Evolutionary conservation across 2,113 vertebrate species (phyloP).

Genomic region (Miniopterus natalensis): DNA sequence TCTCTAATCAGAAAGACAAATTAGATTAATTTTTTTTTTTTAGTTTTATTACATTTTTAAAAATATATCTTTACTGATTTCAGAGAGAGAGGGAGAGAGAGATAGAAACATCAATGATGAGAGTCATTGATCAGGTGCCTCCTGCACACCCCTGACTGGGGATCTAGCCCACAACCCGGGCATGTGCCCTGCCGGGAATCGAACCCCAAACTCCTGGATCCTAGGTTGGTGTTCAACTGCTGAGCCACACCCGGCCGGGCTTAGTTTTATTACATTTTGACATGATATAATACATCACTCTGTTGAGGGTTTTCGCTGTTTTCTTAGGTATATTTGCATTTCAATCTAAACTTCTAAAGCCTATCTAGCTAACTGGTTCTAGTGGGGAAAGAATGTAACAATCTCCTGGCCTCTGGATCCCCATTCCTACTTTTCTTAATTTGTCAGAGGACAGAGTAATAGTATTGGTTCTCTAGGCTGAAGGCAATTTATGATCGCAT

Average conservation of each 20-base stretch:
- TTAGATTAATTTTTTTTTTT: neutral
- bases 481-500: neutral
- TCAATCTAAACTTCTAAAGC: neutral
- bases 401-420: neutral
- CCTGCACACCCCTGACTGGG: too few relatives aligned
- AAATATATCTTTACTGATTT: too few relatives aligned
- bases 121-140: too few relatives aligned
- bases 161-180: too few relatives aligned
- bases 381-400: neutral
- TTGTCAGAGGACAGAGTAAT: neutral
- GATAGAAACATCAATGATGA: too few relatives aligned
- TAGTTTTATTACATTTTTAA: too few relatives aligned
- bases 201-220: too few relatives aligned
- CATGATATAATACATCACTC: neutral
- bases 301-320: neutral
- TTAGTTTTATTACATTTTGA: neutral
- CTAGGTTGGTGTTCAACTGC: too few relatives aligned
- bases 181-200: too few relatives aligned
- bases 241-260: too few relatives aligned
- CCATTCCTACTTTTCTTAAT: neutral
- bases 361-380: neutral
- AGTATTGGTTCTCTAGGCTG: neutral
- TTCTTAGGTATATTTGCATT: slow-evolving; percentile 9
- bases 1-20: neutral
- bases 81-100: too few relatives aligned